phyloP scores from a whole-genome alignment of 1,140 invertebrate species.

The Drosophila subpulchrella region DNA sequence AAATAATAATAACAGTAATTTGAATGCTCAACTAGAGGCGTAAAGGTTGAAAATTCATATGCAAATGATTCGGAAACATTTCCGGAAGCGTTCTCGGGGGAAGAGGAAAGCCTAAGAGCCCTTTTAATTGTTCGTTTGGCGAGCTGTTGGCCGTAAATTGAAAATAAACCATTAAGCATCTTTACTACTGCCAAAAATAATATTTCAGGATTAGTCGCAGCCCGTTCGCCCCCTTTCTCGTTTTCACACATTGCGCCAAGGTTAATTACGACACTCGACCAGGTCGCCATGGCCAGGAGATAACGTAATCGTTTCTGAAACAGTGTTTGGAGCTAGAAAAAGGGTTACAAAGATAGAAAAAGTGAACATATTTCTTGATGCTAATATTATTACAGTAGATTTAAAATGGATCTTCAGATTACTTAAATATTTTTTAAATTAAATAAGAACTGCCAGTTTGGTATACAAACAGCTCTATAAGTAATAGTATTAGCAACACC shows the following conservation, averaged over 20 bases:
- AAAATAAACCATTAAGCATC: conserved; percentile 78
- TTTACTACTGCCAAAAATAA: conserved; percentile 66
- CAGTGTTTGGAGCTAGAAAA: conserved; percentile 17
- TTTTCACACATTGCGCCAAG: conserved; percentile 22
- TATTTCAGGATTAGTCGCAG: conserved; percentile 78
- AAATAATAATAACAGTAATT: conserved; percentile 83
- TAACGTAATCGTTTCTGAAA: conserved; percentile 66
- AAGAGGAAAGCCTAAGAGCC: conserved; percentile 21
- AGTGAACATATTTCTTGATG: no score
- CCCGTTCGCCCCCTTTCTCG: conserved; percentile 46
- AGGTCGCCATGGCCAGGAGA: conserved; percentile 67
- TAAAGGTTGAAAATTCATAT: conserved; percentile 80
- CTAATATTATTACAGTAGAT: no score
- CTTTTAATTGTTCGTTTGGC: conserved; percentile 53
- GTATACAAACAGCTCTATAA: not conserved
- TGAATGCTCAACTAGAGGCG: conserved; percentile 73
- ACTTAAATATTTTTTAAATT: no score
- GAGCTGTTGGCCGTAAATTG: conserved; percentile 64
- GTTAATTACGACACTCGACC: conserved; percentile 82
- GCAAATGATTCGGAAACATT: conserved; percentile 76
- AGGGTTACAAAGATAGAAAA: not conserved
- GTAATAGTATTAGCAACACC: not conserved
- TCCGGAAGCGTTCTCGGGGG: not conserved
- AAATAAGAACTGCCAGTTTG: no score
- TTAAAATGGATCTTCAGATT: no score